Conservation (phyloP, 2,888 invertebrate genomes). For the Amphipoea lucens region DNA sequence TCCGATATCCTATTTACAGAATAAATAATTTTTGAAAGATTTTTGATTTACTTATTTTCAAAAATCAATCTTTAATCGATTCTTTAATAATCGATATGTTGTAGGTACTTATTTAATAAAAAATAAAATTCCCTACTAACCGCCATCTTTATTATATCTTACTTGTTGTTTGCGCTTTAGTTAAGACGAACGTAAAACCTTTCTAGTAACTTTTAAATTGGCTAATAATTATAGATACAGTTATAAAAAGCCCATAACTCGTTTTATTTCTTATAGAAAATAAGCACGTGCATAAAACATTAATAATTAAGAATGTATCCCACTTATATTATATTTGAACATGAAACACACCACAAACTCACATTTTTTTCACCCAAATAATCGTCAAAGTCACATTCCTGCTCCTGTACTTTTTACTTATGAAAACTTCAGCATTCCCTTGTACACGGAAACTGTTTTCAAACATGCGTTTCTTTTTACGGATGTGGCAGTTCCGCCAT, state of each 20-base stretch:
- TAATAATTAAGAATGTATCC: neutral
- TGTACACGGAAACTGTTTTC: conserved; percentile 56
- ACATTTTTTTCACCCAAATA: neutral
- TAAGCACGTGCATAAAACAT: neutral
- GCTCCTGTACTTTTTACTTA: conserved; percentile 38
- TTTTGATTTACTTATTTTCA: too few relatives aligned
- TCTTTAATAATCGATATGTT: too few relatives aligned
- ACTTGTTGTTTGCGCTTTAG: too few relatives aligned
- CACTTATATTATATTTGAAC: neutral
- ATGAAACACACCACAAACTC: neutral
- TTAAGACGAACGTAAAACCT: too few relatives aligned
- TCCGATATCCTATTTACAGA: neutral
- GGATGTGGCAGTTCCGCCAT: conserved; percentile 50
- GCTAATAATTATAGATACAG: too few relatives aligned
- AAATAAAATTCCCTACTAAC: too few relatives aligned
- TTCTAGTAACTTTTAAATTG: too few relatives aligned
- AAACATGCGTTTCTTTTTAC: conserved; percentile 59
- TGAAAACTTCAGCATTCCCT: conserved; percentile 37
- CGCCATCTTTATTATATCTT: too few relatives aligned
- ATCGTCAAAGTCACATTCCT: neutral
- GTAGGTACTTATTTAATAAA: too few relatives aligned
- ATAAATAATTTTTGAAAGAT: neutral
- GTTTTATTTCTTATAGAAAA: too few relatives aligned
- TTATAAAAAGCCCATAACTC: too few relatives aligned
- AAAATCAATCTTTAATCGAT: too few relatives aligned